A percentile compares a stretch with the other conserved stretches of the same genome.
Conservation (phyloP, 1,140 invertebrate genomes). For the Scaptodrosophila lebanonensis region DNA sequence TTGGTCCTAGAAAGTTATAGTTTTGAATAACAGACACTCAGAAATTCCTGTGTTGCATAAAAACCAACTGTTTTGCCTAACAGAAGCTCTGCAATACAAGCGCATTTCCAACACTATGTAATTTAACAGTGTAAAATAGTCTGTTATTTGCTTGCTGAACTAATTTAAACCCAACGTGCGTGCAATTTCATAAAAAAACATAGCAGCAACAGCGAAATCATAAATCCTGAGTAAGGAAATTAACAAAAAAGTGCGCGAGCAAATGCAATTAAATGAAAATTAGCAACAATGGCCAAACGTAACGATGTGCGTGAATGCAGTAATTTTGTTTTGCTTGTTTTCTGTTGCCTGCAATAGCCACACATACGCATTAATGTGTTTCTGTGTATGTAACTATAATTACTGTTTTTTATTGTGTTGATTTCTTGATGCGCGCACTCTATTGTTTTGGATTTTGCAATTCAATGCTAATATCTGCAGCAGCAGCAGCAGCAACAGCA, state of each 20-base stretch:
- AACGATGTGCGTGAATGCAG: conserved; percentile 23
- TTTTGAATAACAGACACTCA: too few relatives aligned
- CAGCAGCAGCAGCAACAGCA: conserved; percentile 28
- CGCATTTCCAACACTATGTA: too few relatives aligned
- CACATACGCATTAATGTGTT: conserved; percentile 5
- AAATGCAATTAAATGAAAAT: conserved; percentile 42
- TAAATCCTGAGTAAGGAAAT: conserved; percentile 23
- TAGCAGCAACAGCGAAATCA: conserved; percentile 6
- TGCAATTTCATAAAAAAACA: too few relatives aligned
- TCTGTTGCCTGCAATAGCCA: conserved; percentile 38
- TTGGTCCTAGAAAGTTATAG: too few relatives aligned
- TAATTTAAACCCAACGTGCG: too few relatives aligned
- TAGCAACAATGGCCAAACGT: conserved; percentile 14
- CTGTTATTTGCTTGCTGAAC: too few relatives aligned
- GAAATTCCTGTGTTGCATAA: too few relatives aligned
- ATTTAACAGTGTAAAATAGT: too few relatives aligned
- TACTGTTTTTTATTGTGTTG: conserved; percentile 19
- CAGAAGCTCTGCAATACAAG: too few relatives aligned
- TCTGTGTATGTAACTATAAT: too few relatives aligned
- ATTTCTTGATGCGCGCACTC: conserved; percentile 32
- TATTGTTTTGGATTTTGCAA: conserved; percentile 48
- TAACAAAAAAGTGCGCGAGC: conserved; percentile 7
- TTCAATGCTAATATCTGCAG: conserved; percentile 38
- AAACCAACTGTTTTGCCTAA: too few relatives aligned
- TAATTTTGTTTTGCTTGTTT: conserved; percentile 27